Percentiles rank a stretch among this genome's conserved stretches.
phyloP scores from a whole-genome alignment of 1,140 invertebrate genomes.

The Dreissena polymorpha region DNA sequence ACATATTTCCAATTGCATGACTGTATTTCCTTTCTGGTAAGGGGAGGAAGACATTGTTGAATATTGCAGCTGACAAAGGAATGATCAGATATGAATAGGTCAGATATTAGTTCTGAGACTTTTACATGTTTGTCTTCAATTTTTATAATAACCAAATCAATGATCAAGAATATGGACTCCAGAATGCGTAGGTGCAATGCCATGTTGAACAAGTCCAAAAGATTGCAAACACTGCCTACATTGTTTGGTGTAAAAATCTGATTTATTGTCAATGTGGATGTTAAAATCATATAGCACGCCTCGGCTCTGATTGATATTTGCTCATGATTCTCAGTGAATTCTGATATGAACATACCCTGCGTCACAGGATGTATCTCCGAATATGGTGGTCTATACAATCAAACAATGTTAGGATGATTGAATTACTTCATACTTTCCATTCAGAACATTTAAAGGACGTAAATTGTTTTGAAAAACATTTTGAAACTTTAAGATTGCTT shows the following conservation, averaged over 20 bases:
- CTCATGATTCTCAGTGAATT: too few species aligned
- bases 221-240: neutral
- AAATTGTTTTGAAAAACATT: too few species aligned
- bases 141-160: slow-evolving; percentile 6
- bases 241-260: neutral
- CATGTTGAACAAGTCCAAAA: neutral
- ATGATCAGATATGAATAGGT: slow-evolving; percentile 10
- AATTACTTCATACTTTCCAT: too few species aligned
- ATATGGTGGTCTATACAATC: too few species aligned
- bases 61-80: slow-evolving; percentile 5
- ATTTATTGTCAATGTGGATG: neutral
- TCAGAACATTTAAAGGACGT: too few species aligned
- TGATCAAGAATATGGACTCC: too few species aligned
- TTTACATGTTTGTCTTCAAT: neutral
- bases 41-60: slow-evolving; percentile 5
- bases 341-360: too few species aligned
- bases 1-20: slow-evolving; percentile 24
- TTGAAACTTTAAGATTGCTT: too few species aligned
- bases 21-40: neutral
- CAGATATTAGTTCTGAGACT: neutral
- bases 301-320: neutral
- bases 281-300: too few species aligned
- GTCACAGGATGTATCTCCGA: too few species aligned
- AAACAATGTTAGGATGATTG: too few species aligned
- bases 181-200: neutral